phyloP scores from a whole-genome alignment of 2,888 invertebrate genomes.

The Barypeithes pellucidus region DNA sequence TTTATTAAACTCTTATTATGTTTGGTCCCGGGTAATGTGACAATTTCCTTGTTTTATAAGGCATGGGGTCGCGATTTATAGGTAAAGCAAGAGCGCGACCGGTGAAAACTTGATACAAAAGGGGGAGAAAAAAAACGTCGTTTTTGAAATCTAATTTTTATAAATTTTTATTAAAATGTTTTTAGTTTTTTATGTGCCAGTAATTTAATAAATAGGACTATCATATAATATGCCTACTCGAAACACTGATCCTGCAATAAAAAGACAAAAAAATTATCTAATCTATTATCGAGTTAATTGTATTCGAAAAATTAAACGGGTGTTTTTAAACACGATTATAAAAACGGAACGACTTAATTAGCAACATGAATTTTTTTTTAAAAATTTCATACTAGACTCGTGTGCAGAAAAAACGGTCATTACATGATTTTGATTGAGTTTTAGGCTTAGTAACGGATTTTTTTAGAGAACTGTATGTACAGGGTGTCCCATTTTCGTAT shows the following conservation, averaged over 20 bases:
- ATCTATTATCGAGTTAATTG: slow-evolving; percentile 7
- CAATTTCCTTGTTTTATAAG: no score
- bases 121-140: not conserved
- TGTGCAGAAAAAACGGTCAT: no score
- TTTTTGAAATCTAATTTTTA: slow-evolving; percentile 13
- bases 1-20: no score
- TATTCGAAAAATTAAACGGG: slow-evolving; percentile 11
- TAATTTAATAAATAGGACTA: slow-evolving; percentile 11
- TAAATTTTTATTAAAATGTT: slow-evolving; percentile 19
- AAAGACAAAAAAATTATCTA: slow-evolving; percentile 4
- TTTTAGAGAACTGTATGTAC: no score
- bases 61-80: no score
- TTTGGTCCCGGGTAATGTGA: no score
- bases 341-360: not conserved
- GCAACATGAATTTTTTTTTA: slow-evolving; percentile 20
- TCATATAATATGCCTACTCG: slow-evolving; percentile 3
- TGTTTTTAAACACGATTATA: not conserved
- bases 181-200: slow-evolving; percentile 2
- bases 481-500: no score
- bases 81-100: no score
- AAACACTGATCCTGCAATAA: not conserved
- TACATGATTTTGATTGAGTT: no score
- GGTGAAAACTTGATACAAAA: not conserved
- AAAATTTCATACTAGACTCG: no score
- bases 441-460: no score